Evolutionary conservation across 2,888 invertebrate species (phyloP).

Genomic region (Laspeyria flexula): DNA sequence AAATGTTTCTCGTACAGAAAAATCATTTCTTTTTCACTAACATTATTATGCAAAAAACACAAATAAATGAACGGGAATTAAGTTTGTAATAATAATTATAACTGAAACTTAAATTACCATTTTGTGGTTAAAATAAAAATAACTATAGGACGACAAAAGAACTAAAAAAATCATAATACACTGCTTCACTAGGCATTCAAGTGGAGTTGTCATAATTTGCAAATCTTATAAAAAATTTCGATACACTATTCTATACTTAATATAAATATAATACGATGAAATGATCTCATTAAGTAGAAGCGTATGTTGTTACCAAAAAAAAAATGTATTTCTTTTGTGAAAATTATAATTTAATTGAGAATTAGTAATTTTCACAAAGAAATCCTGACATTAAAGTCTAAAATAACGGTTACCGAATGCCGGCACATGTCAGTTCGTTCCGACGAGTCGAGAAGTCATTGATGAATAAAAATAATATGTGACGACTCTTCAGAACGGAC

Average conservation of each 20-base stretch:
- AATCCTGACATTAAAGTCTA: constrained; percentile 58
- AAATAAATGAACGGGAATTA: constrained; percentile 51
- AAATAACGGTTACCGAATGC: constrained; percentile 61
- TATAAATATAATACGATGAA: constrained; percentile 84
- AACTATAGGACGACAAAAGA: constrained; percentile 61
- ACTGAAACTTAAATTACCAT: constrained; percentile 71
- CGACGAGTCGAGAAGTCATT: constrained; percentile 54
- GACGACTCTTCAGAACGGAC: constrained; percentile 61
- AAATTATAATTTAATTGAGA: constrained; percentile 51
- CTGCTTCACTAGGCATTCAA: constrained; percentile 55
- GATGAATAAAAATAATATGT: constrained; percentile 35
- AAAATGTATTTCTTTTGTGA: constrained; percentile 50
- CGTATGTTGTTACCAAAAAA: constrained; percentile 77
- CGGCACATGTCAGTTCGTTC: constrained; percentile 66
- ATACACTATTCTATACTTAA: constrained; percentile 81
- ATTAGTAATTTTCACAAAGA: constrained; percentile 54
- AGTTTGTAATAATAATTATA: constrained; percentile 56
- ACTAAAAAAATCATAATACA: constrained; percentile 51
- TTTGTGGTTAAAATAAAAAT: constrained; percentile 63
- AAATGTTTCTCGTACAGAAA: constrained; percentile 60
- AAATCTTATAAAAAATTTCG: constrained; percentile 75
- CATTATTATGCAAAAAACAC: constrained; percentile 80
- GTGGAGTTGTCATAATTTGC: constrained; percentile 82
- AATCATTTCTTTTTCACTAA: constrained; percentile 70
- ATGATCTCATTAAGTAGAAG: constrained; percentile 82